Evolutionary conservation across 1,140 invertebrate species (phyloP), one percentile per base, ranked within the genome.

Genomic region (Bombus difficillimus): DNA sequence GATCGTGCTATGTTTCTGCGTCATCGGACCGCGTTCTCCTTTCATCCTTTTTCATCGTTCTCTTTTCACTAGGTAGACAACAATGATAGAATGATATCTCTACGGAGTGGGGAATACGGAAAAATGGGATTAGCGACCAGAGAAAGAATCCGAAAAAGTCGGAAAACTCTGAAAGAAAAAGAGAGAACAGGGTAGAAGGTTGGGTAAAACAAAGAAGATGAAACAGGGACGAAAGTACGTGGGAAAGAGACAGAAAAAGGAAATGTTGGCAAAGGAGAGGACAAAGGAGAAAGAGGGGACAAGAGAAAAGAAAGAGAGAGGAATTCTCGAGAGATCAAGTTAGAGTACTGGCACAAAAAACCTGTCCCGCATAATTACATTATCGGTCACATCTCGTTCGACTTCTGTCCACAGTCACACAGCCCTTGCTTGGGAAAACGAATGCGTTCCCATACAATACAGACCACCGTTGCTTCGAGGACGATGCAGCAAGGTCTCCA

Each of bases 301-400:
- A 64, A 32, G 74, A 69, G 37, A 66, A 87, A 66, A 69, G 64
- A 71, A 34, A 32, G 74, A 39, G 74, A 78, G 78, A 74, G 57
- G 37, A 75, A 79, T 82, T 89, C 79, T 53, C 77, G 53, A 83
- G 81, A 86, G 81, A 89, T 87, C 90, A 83, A 84, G 87, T 88
- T 86, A 86, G 86, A 88, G 80, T 68, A 80, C 74, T 71, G 77
- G 72, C 74, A 90, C 91, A 90, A 93, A 93, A 93, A 94, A 93
- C 93, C 90, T 91, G 93, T 94, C 93, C 87, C 82, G 92, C 91
- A 93, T 93, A 92, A 94, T 94, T 93, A 91, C 90, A 92, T 93
- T 93, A 94, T 93, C 93, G 93, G 89, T 92, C 92, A 92, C 90
- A 92, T 93, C 91, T 92, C 88, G 92, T 86, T 89, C 89, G 89